These are phyloP conservation scores for Cygnus atratus DNA, from an alignment of 2,113 vertebrate species.

Conservation along the genomic window DNA sequence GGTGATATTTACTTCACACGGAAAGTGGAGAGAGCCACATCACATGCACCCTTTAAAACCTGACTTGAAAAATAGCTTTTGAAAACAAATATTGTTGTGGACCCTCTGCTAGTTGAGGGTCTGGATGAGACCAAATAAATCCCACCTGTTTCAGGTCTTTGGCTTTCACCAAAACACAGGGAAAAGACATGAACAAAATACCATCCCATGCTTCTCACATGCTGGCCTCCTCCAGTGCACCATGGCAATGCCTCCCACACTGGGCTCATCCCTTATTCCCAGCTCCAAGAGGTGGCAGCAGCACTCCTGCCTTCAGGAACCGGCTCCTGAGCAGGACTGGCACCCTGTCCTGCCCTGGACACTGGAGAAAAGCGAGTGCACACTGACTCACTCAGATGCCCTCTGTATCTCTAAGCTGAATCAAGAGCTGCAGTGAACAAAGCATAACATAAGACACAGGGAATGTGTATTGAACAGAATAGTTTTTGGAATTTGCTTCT, in stretches of 20 bases:
- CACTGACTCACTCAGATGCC: not conserved
- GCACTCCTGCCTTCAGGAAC: not conserved
- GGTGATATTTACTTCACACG: not conserved
- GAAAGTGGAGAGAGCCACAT: not conserved
- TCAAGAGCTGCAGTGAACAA: not conserved
- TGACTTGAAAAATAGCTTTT: not conserved
- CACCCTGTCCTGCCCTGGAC: not conserved
- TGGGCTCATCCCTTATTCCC: not conserved
- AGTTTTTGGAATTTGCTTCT: not conserved
- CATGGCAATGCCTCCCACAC: not conserved
- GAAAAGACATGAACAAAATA: not conserved
- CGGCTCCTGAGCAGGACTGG: rapidly evolving
- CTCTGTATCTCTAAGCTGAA: not conserved
- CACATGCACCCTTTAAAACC: not conserved
- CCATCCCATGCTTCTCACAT: rapidly evolving
- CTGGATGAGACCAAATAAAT: not conserved
- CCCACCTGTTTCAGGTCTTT: not conserved
- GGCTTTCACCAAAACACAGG: not conserved
- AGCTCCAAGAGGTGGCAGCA: slow-evolving; percentile 56
- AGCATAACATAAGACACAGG: not conserved
- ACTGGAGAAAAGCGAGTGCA: not conserved
- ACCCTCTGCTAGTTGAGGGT: not conserved
- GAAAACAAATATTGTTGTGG: not conserved
- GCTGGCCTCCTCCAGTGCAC: not conserved
- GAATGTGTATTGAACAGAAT: rapidly evolving